Conservation (phyloP, 2,888 invertebrate species). For the Eubasilissa splendida region DNA sequence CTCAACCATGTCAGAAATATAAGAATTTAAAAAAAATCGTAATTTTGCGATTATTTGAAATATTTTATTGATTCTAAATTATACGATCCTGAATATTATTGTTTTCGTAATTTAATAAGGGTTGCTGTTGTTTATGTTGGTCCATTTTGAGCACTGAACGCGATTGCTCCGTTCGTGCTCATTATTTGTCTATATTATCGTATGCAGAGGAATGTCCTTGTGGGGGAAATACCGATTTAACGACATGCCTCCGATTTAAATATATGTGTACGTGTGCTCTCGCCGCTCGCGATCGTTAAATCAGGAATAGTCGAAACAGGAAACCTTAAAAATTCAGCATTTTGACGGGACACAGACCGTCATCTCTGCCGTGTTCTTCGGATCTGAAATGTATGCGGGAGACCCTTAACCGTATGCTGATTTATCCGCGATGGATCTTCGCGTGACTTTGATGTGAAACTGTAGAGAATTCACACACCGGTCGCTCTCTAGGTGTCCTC, state of each 20-base stretch:
- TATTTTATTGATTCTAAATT: too few species aligned
- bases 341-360: slow-evolving; percentile 36
- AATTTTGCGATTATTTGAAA: too few species aligned
- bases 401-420: slow-evolving; percentile 56
- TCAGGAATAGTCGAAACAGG: slow-evolving; percentile 38
- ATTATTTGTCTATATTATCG: slow-evolving; percentile 2
- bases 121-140: too few species aligned
- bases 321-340: slow-evolving; percentile 43
- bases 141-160: too few species aligned
- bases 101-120: too few species aligned
- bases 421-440: slow-evolving; percentile 51
- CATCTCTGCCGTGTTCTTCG: slow-evolving; percentile 45
- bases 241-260: slow-evolving; percentile 24
- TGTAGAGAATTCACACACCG: slow-evolving; percentile 47
- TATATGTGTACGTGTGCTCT: slow-evolving; percentile 4
- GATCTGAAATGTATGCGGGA: slow-evolving; percentile 16
- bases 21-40: too few species aligned
- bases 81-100: too few species aligned
- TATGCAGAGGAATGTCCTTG: neutral
- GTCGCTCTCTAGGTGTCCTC: slow-evolving; percentile 42
- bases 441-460: slow-evolving; percentile 44
- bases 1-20: too few species aligned
- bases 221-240: slow-evolving; percentile 6
- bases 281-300: slow-evolving; percentile 15
- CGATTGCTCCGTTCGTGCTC: too few species aligned